Evolutionary conservation across 37 sponge, comb jelly and placozoan genomes (phyloP).

Genomic region (Mnemiopsis leidyi): DNA sequence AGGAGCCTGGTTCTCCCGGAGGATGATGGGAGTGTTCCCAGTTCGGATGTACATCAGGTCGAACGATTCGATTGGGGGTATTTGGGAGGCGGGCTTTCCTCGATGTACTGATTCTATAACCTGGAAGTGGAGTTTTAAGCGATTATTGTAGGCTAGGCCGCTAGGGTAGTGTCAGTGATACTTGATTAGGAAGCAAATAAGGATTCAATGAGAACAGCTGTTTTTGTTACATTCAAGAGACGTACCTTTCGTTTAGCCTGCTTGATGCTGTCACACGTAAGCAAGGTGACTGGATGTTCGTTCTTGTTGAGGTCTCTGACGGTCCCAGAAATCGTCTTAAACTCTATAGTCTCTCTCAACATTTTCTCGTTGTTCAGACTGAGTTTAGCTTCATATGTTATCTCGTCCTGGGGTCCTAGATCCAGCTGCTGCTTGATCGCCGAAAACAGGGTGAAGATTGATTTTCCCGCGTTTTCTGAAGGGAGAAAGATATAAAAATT

Average conservation of each 20-base stretch:
- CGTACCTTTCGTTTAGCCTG: constrained; percentile 43
- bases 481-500: no score
- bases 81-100: constrained; percentile 51
- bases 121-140: not conserved
- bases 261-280: constrained; percentile 56
- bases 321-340: not conserved
- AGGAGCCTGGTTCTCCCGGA: constrained; percentile 10
- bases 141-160: no score
- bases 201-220: no score
- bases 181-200: no score
- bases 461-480: constrained; percentile 50
- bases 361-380: constrained; percentile 65
- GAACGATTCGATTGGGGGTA: constrained; percentile 28
- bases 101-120: constrained; percentile 28
- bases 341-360: constrained; percentile 46
- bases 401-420: constrained; percentile 63
- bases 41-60: constrained; percentile 59
- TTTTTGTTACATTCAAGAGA: no score
- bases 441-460: constrained; percentile 65
- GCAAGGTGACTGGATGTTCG: constrained; percentile 53
- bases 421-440: constrained; percentile 48
- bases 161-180: no score
- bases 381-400: constrained; percentile 31
- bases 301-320: constrained; percentile 50
- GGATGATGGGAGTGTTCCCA: constrained; percentile 24